A percentile compares a stretch with the other conserved stretches of the same genome.
phyloP scores from a whole-genome alignment of 1,140 invertebrate species.

The Brachionus koreanus region DNA sequence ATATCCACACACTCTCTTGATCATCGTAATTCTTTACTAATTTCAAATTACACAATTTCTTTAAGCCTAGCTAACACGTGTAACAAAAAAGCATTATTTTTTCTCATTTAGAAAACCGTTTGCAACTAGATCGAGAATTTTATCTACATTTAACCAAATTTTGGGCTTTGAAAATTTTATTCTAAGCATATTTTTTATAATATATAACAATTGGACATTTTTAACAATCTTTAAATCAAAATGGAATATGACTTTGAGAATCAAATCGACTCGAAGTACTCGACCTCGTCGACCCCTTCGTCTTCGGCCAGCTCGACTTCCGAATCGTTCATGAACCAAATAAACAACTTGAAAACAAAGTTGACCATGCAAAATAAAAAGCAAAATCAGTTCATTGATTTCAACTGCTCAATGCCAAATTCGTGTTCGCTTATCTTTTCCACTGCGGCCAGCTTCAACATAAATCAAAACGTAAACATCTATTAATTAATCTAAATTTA shows the following conservation, averaged over 20 bases:
- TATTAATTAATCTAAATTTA: neutral
- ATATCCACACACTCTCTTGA: neutral
- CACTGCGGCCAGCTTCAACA: conserved; percentile 36
- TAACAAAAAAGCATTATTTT: neutral
- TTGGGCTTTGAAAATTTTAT: conserved; percentile 13
- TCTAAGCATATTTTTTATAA: neutral
- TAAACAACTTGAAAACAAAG: conserved; percentile 12
- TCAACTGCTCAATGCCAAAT: neutral
- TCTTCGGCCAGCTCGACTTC: conserved; percentile 14
- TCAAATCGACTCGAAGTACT: neutral
- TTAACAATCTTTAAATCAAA: neutral
- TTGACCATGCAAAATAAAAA: neutral
- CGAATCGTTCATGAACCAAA: conserved; percentile 28
- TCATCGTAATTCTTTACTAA: neutral
- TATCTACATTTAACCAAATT: conserved; percentile 29
- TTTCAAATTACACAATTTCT: neutral
- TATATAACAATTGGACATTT: neutral
- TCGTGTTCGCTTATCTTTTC: conserved; percentile 31
- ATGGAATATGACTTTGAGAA: conserved; percentile 40
- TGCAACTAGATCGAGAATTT: neutral
- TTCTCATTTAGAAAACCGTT: neutral
- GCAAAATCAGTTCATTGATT: neutral
- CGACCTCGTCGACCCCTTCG: conserved; percentile 1
- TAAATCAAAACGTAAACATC: conserved; percentile 8
- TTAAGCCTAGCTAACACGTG: conserved; percentile 15